Evolutionary conservation across 2,797 vertebrate genomes (phyloP), one percentile per base, ranked within the genome.

Genomic region (Melanotaenia parkinsoni): DNA sequence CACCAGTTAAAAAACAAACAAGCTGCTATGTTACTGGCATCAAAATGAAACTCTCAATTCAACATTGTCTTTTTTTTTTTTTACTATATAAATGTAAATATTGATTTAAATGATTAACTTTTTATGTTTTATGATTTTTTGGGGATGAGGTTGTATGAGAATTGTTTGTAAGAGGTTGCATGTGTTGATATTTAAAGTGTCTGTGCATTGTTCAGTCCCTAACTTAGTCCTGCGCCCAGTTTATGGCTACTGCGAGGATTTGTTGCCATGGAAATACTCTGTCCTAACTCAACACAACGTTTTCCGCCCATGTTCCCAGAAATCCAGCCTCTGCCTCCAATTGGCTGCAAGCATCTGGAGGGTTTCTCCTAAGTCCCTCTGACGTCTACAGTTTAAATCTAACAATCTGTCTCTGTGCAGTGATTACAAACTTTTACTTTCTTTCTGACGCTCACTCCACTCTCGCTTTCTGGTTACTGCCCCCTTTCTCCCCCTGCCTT

Each of bases 351-450:
- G 72, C 40, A 28, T 74, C 77, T 79, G 77, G 77, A 75, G 77
- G 82, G 84, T 87, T 91, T 90, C 86, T 80, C 72, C 77, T 87
- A 76, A 88, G 85, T 87, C 77, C 70, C 80, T 80, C 68, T 91
- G 89, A 92, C 89, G 90, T 91, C 78, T 18, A 82, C 72, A 63
- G n/a, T 88, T 92, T 88, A 88, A 91, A 86, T 78, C 64, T 80
- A 89, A 93, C 87, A 89, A 82, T 92, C 89, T 90, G 89, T 91
- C 66, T 90, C 77, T 91, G 86, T 89, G 78, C 74, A 78, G 74
- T 82, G 77, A 71, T 50, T 67, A 78, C 76, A 80, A 88, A 86
- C 66, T 91, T 91, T 83, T 61, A 32, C 86, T 87, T 89, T 81
- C 79, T 12, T 20, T 80, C 61, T 89, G 77, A 88, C 72, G 84